A percentile compares a stretch with the other conserved stretches of the same genome.
Conservation (phyloP, 2,797 vertebrate genomes). For the Phoebastria nigripes region DNA sequence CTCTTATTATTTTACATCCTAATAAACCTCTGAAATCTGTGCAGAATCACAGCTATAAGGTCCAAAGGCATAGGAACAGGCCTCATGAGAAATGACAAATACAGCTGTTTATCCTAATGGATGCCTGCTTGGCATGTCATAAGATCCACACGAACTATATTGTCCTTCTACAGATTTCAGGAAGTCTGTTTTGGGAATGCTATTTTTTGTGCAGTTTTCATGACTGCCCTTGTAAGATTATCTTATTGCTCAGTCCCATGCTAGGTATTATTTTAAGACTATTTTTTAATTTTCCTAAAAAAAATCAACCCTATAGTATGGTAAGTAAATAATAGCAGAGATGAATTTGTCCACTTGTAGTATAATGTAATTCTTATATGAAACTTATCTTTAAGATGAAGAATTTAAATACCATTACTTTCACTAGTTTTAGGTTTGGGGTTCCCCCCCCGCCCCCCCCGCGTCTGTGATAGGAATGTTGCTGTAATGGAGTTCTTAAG, state of each 20-base stretch:
- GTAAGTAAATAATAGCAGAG: background rate
- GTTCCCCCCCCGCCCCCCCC: too few species aligned
- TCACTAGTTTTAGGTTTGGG: background rate
- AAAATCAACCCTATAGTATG: background rate
- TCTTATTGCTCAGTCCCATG: background rate
- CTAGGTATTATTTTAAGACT: background rate
- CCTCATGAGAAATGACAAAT: background rate
- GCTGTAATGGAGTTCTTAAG: background rate
- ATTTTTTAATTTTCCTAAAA: background rate
- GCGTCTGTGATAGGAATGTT: background rate
- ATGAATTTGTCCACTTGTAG: background rate
- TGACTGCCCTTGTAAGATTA: background rate
- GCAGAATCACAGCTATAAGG: background rate
- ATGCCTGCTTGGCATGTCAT: background rate
- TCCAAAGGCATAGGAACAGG: background rate
- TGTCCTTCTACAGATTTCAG: background rate
- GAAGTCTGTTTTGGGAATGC: background rate
- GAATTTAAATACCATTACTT: background rate
- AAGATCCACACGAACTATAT: background rate
- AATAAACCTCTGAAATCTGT: background rate
- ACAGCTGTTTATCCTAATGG: background rate
- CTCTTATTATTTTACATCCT: background rate
- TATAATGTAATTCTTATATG: background rate
- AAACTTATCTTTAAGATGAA: background rate
- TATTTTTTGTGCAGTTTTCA: background rate